phyloP scores from a whole-genome alignment of 2,797 vertebrate genomes.

The Sebastes iracundus region DNA sequence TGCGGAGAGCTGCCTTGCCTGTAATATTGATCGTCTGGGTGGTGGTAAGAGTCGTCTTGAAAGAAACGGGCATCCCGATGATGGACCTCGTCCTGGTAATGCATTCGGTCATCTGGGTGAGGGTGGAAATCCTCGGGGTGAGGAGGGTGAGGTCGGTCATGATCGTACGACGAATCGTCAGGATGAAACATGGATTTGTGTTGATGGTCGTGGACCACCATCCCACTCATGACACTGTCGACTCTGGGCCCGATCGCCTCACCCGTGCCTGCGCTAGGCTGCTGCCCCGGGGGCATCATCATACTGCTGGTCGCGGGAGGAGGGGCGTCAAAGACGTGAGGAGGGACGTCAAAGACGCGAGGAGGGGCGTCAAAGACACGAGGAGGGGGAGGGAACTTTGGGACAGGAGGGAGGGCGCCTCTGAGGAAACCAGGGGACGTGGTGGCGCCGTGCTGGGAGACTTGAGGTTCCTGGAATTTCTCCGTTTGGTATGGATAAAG shows the following conservation, averaged over 20 bases:
- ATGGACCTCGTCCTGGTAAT: slow-evolving; percentile 52
- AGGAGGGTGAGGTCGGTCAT: not conserved
- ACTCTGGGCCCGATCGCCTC: not conserved
- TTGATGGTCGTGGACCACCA: slow-evolving; percentile 77
- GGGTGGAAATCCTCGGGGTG: slow-evolving; percentile 25
- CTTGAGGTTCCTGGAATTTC: slow-evolving; percentile 49
- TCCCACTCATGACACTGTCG: slow-evolving; percentile 50
- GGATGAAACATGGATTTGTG: slow-evolving; percentile 69
- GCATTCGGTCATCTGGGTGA: slow-evolving; percentile 44
- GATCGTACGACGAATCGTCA: slow-evolving; percentile 48
- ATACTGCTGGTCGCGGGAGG: not conserved
- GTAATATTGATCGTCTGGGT: slow-evolving; percentile 55
- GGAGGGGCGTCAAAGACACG: slow-evolving; percentile 42
- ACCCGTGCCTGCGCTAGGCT: not conserved
- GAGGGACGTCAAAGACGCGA: slow-evolving; percentile 34
- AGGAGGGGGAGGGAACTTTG: slow-evolving; percentile 76
- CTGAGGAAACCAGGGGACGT: slow-evolving; percentile 62
- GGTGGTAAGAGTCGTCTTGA: slow-evolving; percentile 69
- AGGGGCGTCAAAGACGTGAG: slow-evolving; percentile 34
- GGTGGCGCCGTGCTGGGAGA: slow-evolving; percentile 42
- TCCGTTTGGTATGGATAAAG: slow-evolving; percentile 63
- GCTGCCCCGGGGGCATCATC: slow-evolving; percentile 48
- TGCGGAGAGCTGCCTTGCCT: slow-evolving; percentile 62
- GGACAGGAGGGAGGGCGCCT: slow-evolving; percentile 74
- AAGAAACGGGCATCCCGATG: slow-evolving; percentile 51